Conservation (phyloP, 2,888 invertebrate species). For the Noctua pronuba region DNA sequence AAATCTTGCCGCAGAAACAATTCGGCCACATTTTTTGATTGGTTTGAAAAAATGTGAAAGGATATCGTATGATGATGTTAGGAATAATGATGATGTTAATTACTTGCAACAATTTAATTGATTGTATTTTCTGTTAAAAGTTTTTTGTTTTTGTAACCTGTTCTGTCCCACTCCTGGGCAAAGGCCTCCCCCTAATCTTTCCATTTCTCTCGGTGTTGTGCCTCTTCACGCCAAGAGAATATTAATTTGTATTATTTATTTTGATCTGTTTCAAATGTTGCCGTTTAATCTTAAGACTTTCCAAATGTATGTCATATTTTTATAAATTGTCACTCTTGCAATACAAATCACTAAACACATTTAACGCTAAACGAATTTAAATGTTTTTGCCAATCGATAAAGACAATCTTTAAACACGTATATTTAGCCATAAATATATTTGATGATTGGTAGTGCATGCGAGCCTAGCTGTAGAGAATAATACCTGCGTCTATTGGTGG, state of each 20-base stretch:
- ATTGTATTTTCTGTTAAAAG: background rate
- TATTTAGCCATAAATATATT: background rate
- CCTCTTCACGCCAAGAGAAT: background rate
- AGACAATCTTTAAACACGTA: background rate
- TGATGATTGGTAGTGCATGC: background rate
- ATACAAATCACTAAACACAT: background rate
- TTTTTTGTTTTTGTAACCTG: background rate
- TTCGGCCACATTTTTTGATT: background rate
- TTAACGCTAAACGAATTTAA: background rate
- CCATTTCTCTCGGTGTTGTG: background rate
- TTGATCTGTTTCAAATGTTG: slow-evolving; percentile 1
- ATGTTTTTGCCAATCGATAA: background rate
- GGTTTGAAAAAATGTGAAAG: background rate
- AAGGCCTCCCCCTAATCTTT: background rate
- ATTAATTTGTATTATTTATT: background rate
- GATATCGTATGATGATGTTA: slow-evolving; percentile 8
- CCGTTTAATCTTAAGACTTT: background rate
- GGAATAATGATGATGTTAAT: slow-evolving; percentile 7
- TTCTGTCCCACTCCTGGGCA: background rate
- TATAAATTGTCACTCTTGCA: background rate
- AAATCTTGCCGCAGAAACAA: background rate
- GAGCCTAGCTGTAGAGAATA: background rate
- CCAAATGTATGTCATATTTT: background rate
- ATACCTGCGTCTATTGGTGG: background rate
- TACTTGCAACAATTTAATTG: slow-evolving; percentile 12